phyloP scores from a whole-genome alignment of 2,888 invertebrate species.

The Myopa testacea region DNA sequence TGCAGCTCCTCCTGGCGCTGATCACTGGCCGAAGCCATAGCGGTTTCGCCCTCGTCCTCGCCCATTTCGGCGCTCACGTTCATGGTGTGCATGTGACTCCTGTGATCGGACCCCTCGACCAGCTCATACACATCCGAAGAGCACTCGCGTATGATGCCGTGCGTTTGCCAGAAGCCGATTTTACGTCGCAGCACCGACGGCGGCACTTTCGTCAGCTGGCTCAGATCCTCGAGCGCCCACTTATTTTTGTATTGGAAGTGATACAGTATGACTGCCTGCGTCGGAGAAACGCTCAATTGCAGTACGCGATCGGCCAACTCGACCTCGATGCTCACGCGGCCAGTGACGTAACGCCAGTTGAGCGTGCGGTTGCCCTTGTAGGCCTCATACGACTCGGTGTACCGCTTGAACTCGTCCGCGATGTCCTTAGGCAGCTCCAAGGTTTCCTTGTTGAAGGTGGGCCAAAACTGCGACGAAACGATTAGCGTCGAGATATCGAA shows the following conservation, averaged over 20 bases:
- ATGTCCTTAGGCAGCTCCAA: conserved; percentile 86
- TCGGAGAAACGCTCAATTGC: conserved; percentile 88
- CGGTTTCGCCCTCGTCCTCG: conserved; percentile 94
- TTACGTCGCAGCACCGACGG: conserved; percentile 85
- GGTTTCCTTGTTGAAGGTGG: conserved; percentile 94
- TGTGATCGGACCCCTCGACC: conserved; percentile 75
- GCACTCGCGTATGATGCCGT: conserved; percentile 85
- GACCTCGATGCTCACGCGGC: conserved; percentile 89
- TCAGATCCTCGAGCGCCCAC: conserved; percentile 89
- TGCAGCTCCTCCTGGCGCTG: conserved; percentile 94
- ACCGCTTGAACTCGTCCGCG: conserved; percentile 83
- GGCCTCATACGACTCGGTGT: conserved; percentile 90
- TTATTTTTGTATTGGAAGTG: conserved; percentile 89
- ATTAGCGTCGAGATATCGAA: conserved; percentile 86
- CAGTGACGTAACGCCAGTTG: conserved; percentile 93
- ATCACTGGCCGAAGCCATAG: conserved; percentile 94
- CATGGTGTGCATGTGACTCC: conserved; percentile 68
- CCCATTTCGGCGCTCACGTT: conserved; percentile 72
- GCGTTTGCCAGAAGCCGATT: conserved; percentile 94
- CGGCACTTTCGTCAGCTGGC: conserved; percentile 88
- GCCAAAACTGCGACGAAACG: conserved; percentile 99
- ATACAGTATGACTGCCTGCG: conserved; percentile 93
- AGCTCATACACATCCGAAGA: conserved; percentile 79
- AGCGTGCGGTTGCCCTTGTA: conserved; percentile 92
- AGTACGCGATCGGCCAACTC: conserved; percentile 85